phyloP scores from a whole-genome alignment of 2,113 vertebrate genomes.

The Chaetodon trifascialis region DNA sequence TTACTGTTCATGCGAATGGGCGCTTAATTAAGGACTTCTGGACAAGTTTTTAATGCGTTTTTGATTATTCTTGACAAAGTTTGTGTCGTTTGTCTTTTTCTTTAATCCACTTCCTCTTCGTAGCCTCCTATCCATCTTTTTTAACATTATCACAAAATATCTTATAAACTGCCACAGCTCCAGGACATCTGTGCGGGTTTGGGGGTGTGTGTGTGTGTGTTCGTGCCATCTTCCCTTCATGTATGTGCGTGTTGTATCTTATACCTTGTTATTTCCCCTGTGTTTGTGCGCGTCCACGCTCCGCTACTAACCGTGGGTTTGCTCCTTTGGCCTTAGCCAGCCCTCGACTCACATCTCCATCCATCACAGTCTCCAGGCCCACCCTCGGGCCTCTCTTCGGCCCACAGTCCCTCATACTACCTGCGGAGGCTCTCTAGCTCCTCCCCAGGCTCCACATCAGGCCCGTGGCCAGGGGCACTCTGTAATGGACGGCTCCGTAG shows the following conservation, averaged over 20 bases:
- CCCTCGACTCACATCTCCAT: constrained; percentile 74
- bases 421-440: constrained; percentile 84
- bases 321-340: constrained; percentile 76
- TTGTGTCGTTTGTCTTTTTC: not conserved
- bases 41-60: constrained; percentile 6
- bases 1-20: constrained; percentile 15
- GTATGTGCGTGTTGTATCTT: constrained; percentile 46
- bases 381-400: constrained; percentile 55
- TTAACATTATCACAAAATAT: constrained; percentile 30
- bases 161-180: constrained; percentile 40
- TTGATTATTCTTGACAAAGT: constrained; percentile 12
- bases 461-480: constrained; percentile 83
- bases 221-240: constrained; percentile 30
- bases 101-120: constrained; percentile 14
- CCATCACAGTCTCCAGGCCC: constrained; percentile 79
- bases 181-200: constrained; percentile 55
- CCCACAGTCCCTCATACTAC: constrained; percentile 77
- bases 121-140: constrained; percentile 28
- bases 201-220: constrained; percentile 15
- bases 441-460: constrained; percentile 82
- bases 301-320: constrained; percentile 56
- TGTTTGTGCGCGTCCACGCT: constrained; percentile 65
- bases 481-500: constrained; percentile 82
- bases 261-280: constrained; percentile 80
- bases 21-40: constrained; percentile 15